These are phyloP conservation scores for Alfaro cultratus DNA, from an alignment of 2,797 vertebrate species.

Conservation along the genomic window DNA sequence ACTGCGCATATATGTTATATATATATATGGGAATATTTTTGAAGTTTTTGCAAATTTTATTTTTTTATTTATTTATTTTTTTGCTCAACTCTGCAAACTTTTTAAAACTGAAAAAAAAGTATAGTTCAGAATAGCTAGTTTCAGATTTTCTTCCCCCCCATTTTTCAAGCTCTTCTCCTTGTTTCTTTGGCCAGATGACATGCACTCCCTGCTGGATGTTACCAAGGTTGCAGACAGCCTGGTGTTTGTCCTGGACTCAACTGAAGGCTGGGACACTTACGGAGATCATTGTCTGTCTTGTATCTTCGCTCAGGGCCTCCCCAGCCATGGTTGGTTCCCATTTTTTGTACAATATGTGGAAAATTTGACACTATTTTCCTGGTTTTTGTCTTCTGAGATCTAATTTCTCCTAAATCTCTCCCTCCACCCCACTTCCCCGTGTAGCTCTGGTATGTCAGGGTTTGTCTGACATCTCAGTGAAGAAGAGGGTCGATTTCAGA, in stretches of 20 bases:
- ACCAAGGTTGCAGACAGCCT: constrained; percentile 94
- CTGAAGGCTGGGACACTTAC: constrained; percentile 90
- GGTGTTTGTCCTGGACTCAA: constrained; percentile 88
- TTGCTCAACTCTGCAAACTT: not conserved
- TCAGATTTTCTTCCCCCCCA: not conserved
- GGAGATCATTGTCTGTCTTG: constrained; percentile 96
- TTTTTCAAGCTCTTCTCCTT: constrained; percentile 16
- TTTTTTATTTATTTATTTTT: rapidly evolving
- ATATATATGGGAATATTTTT: not conserved
- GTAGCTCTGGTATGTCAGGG: constrained; percentile 90
- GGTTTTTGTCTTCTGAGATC: constrained; percentile 1
- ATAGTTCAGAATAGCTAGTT: too few relatives aligned
- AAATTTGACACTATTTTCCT: not conserved
- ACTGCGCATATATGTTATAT: too few relatives aligned
- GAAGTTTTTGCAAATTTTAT: not conserved
- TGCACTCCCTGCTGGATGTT: constrained; percentile 89
- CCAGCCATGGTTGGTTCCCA: constrained; percentile 86
- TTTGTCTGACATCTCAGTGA: constrained; percentile 82
- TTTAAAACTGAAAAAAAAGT: not conserved
- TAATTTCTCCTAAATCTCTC: not conserved
- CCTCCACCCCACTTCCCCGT: not conserved
- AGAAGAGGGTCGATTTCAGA: constrained; percentile 87
- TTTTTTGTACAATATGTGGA: not conserved
- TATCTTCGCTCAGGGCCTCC: constrained; percentile 94
- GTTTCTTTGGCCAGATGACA: constrained; percentile 82